Conservation (phyloP, 37 sponge, comb jelly and placozoan species). For the Ephydatia muelleri region DNA sequence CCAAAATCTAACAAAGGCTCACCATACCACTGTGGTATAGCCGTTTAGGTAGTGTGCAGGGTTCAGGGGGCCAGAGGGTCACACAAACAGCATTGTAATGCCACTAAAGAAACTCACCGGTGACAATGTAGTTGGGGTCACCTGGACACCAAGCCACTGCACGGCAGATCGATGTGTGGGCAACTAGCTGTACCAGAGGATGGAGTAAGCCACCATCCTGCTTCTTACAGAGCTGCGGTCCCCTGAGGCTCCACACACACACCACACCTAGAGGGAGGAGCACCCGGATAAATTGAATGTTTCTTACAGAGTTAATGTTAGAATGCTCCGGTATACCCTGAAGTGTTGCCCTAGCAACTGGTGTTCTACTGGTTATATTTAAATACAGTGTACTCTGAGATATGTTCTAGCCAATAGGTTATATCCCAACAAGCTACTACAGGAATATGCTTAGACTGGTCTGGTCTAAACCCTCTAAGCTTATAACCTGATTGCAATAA, state of each 20-base stretch:
- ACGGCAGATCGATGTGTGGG: constrained; percentile 31
- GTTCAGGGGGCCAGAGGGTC: no score
- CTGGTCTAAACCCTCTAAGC: no score
- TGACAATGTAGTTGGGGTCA: constrained; percentile 57
- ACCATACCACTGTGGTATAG: neutral
- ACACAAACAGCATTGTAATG: neutral
- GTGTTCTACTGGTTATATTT: no score
- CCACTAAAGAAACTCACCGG: constrained; percentile 29
- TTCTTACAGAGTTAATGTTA: no score
- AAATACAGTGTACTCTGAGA: no score
- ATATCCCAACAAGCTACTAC: no score
- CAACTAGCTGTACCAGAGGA: constrained; percentile 46
- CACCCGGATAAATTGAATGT: neutral
- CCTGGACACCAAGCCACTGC: constrained; percentile 67
- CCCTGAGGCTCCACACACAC: constrained; percentile 46
- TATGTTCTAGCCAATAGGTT: no score
- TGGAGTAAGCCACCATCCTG: constrained; percentile 1
- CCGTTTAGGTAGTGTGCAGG: constrained; percentile 5
- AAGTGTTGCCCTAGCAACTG: no score
- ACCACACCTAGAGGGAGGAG: constrained; percentile 23
- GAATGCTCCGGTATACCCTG: no score
- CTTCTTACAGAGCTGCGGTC: neutral
- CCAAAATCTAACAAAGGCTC: neutral
- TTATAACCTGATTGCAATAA: no score
- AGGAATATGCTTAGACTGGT: no score